Percentiles rank a stretch among this genome's conserved stretches.
Conservation (phyloP, 1,140 invertebrate species). For the Drosophila nannoptera region DNA sequence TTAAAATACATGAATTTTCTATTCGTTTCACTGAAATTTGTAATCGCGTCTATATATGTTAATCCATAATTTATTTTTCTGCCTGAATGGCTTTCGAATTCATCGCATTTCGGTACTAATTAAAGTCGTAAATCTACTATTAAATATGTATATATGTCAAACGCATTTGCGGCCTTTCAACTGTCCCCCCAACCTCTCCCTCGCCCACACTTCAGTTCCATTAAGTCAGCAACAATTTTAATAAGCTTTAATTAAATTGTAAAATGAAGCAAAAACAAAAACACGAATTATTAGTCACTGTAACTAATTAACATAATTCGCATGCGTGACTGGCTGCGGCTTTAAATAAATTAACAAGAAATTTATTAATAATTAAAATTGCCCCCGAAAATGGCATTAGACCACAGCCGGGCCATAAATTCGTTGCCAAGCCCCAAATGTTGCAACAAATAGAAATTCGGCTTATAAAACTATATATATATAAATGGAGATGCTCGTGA, state of each 20-base stretch:
- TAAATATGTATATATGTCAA: conserved; percentile 57
- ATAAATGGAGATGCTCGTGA: conserved; percentile 8
- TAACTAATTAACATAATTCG: conserved; percentile 75
- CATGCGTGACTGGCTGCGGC: conserved; percentile 61
- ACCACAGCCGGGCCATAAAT: conserved; percentile 18
- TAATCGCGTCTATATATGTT: conserved; percentile 22
- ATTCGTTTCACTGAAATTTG: conserved; percentile 1
- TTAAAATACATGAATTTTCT: conserved; percentile 10
- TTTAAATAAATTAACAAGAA: conserved; percentile 69
- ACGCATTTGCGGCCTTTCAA: conserved; percentile 9
- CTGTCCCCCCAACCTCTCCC: too few species aligned
- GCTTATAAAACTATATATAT: not conserved
- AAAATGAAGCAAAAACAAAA: conserved; percentile 22
- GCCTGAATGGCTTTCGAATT: conserved; percentile 26
- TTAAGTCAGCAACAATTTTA: conserved; percentile 57
- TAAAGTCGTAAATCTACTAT: conserved; percentile 52
- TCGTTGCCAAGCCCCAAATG: conserved; percentile 49
- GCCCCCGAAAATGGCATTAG: conserved; percentile 22
- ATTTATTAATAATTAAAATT: conserved; percentile 69
- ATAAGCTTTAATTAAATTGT: conserved; percentile 69
- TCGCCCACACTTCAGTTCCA: not conserved
- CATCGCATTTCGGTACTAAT: conserved; percentile 25
- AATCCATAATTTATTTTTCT: conserved; percentile 13
- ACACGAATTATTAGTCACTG: conserved; percentile 35
- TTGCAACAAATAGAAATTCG: conserved; percentile 51